Percentiles rank a stretch among this genome's conserved stretches.
phyloP scores from a whole-genome alignment of 2,797 vertebrate genomes.

The Oreonectes daqikongensis region DNA sequence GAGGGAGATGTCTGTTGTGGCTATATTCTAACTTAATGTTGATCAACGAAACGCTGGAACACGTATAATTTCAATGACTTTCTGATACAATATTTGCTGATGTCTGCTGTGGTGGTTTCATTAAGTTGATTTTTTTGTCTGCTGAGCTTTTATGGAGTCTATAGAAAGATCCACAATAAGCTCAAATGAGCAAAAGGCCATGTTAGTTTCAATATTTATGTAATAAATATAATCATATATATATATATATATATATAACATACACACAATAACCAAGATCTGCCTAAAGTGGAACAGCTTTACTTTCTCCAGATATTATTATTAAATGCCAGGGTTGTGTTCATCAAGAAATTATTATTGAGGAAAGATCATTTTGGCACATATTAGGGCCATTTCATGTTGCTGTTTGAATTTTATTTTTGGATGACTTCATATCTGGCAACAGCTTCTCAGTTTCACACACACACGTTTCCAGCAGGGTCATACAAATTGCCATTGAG shows the following conservation, averaged over 20 bases:
- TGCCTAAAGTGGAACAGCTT: background rate
- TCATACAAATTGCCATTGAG: background rate
- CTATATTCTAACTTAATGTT: constrained; percentile 1
- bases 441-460: background rate
- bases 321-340: background rate
- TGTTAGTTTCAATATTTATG: background rate
- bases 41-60: background rate
- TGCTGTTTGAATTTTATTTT: background rate
- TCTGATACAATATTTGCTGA: background rate
- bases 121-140: background rate
- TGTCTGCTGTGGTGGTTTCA: background rate
- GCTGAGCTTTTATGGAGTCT: too few species aligned
- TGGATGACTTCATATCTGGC: background rate
- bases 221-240: too few species aligned
- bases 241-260: too few species aligned
- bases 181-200: background rate
- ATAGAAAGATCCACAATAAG: too few species aligned
- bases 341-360: background rate
- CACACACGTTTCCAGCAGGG: background rate
- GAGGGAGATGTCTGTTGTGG: background rate
- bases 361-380: background rate
- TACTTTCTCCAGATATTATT: background rate
- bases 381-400: background rate
- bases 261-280: too few species aligned
- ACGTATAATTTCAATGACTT: background rate